Evolutionary conservation across 2,888 invertebrate genomes (phyloP), one percentile per base, ranked within the genome.

Genomic region (Stenoptilia bipunctidactyla): DNA sequence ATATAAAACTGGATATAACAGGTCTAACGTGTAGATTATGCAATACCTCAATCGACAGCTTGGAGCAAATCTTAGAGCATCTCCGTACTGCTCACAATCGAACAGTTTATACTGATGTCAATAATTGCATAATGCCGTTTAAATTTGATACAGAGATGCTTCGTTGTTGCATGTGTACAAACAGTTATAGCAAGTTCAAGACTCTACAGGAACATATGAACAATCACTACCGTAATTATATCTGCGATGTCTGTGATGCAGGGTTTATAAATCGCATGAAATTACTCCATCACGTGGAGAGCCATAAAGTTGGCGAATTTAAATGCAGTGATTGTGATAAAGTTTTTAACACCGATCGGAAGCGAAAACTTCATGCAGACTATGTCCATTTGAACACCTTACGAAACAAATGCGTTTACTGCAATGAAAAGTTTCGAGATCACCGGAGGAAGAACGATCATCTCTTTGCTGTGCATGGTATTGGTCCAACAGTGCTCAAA

Each of bases 371-470:
- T 0, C 60, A 58, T 41, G 45, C 50, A n/a, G 50, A 60, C 13
- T 42, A 40, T 6, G 66, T 72, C 4, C 72, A 64, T 10, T 12
- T 34, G 13, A 6, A 13, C 13, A 13, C 4, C 9, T 45, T 52
- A 10, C 48, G 61, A 27, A 66, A 66, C 37, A 68, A 64, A 48
- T 70, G 70, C 41, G 53, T 48, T 9, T 50, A 55, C 14, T 68
- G 68, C 38, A 38, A 55, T 1, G 66, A 68, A 39, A 54, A 59
- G 27, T 68, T 71, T 40, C 45, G 51, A 1, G 67, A 68, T 45
- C 69, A 68, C 34, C 64, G 66, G 64, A 60, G 59, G 40, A 72
- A 66, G 39, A 49, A 66, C 1, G 52, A 56, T 3, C 77, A 77
- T 41, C 64, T 76, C 59, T 53, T 63, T 0, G 52, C 62, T 40